These are phyloP conservation scores for Neodiprion virginianus DNA, from an alignment of 1,140 invertebrate species.

Conservation along the genomic window DNA sequence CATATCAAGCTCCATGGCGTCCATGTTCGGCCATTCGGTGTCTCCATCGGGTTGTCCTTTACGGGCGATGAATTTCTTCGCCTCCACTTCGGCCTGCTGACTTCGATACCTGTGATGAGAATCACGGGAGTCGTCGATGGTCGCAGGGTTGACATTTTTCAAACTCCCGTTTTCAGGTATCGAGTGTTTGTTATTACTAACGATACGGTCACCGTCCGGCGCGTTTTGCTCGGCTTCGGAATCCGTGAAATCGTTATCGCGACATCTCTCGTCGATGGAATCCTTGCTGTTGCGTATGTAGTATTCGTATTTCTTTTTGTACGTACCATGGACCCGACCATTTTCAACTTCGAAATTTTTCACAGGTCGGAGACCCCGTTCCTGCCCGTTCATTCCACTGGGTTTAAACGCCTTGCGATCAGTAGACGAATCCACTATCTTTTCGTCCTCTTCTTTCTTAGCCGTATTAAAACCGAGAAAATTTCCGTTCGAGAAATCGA, in stretches of 20 bases:
- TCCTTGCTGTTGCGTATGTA: not conserved
- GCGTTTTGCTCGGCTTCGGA: slow-evolving; percentile 33
- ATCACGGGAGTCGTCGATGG: slow-evolving; percentile 27
- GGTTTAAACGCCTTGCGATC: not conserved
- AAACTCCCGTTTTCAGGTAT: not conserved
- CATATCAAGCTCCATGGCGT: slow-evolving; percentile 81
- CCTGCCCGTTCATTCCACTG: not conserved
- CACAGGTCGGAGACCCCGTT: not conserved
- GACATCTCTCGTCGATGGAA: slow-evolving; percentile 1
- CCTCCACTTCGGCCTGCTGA: slow-evolving; percentile 57
- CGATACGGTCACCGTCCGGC: not conserved
- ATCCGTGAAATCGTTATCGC: slow-evolving; percentile 35
- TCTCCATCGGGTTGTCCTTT: slow-evolving; percentile 47
- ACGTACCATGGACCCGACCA: not conserved
- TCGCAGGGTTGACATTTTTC: not conserved
- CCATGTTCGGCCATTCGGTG: slow-evolving; percentile 69
- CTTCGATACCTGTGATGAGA: slow-evolving; percentile 55
- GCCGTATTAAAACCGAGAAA: not conserved
- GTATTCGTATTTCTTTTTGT: slow-evolving; percentile 19
- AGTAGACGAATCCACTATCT: not conserved
- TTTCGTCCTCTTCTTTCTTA: not conserved
- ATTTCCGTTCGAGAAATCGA: slow-evolving; percentile 33
- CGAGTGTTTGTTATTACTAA: not conserved
- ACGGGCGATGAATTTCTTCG: slow-evolving; percentile 56
- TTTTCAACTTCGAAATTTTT: slow-evolving; percentile 4